Conservation (phyloP, 1,140 invertebrate species). For the Drosophila watanabei region DNA sequence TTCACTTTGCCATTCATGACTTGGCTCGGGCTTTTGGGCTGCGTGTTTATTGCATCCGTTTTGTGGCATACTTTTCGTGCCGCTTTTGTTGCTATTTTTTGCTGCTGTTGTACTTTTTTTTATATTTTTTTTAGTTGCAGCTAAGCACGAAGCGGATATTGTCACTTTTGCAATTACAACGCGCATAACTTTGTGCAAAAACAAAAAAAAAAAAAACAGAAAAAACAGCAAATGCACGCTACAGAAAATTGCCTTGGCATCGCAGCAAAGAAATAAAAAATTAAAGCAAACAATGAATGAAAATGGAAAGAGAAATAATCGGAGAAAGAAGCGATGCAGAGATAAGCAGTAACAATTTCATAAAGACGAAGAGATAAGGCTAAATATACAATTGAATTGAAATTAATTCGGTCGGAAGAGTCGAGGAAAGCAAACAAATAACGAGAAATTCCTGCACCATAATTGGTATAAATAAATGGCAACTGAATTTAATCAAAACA, state of each 20-base stretch:
- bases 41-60: constrained; percentile 69
- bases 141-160: constrained; percentile 69
- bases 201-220: constrained; percentile 15
- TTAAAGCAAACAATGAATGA: constrained; percentile 43
- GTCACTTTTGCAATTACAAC: constrained; percentile 69
- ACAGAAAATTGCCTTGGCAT: constrained; percentile 59
- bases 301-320: constrained; percentile 14
- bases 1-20: constrained; percentile 65
- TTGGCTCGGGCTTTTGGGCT: constrained; percentile 55
- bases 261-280: constrained; percentile 20
- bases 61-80: constrained; percentile 66
- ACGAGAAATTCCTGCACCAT: constrained; percentile 6
- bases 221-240: constrained; percentile 31
- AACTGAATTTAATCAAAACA: constrained; percentile 28
- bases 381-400: constrained; percentile 39
- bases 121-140: constrained; percentile 38
- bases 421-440: constrained; percentile 12
- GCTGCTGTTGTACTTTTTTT: background rate
- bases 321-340: constrained; percentile 24
- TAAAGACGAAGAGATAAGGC: constrained; percentile 25
- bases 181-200: constrained; percentile 61
- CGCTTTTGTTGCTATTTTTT: constrained; percentile 44
- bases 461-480: constrained; percentile 33
- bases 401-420: constrained; percentile 22
- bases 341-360: constrained; percentile 46